phyloP scores from a whole-genome alignment of 2,113 vertebrate genomes.

The Mionectes macconnelli region DNA sequence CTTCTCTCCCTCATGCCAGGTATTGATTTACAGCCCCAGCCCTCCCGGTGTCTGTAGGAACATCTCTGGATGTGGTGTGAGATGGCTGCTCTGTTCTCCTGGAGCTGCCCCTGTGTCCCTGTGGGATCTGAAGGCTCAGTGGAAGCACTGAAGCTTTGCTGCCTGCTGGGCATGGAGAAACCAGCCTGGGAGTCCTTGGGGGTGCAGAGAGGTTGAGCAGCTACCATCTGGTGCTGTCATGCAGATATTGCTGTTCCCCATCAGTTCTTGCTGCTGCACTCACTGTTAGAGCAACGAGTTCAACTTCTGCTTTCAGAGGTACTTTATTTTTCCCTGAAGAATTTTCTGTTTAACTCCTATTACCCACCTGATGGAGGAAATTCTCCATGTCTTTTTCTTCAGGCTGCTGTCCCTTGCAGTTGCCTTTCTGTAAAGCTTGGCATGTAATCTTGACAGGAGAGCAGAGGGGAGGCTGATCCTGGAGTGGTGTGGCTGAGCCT shows the following conservation, averaged over 20 bases:
- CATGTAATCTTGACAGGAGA: neutral
- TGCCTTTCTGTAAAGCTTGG: neutral
- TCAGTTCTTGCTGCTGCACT: neutral
- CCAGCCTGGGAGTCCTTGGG: neutral
- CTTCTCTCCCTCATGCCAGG: neutral
- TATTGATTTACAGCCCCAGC: neutral
- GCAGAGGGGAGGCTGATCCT: neutral
- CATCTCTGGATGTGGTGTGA: neutral
- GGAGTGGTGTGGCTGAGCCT: neutral
- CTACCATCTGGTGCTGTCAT: accelerated
- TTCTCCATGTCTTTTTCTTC: neutral
- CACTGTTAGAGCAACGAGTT: neutral
- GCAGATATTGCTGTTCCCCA: neutral
- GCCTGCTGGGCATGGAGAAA: accelerated
- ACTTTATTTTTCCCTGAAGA: neutral
- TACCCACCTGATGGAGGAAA: neutral
- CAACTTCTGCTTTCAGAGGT: neutral
- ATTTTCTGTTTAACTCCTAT: neutral
- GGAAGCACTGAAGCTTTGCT: neutral
- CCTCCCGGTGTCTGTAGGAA: neutral
- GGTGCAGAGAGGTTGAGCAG: neutral
- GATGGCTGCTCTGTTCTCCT: accelerated
- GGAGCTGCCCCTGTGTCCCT: neutral
- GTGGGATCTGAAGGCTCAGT: accelerated
- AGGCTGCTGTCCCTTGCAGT: neutral